Evolutionary conservation across 1,140 invertebrate genomes (phyloP), one percentile per base, ranked within the genome.

Genomic region (Maniola jurtina): DNA sequence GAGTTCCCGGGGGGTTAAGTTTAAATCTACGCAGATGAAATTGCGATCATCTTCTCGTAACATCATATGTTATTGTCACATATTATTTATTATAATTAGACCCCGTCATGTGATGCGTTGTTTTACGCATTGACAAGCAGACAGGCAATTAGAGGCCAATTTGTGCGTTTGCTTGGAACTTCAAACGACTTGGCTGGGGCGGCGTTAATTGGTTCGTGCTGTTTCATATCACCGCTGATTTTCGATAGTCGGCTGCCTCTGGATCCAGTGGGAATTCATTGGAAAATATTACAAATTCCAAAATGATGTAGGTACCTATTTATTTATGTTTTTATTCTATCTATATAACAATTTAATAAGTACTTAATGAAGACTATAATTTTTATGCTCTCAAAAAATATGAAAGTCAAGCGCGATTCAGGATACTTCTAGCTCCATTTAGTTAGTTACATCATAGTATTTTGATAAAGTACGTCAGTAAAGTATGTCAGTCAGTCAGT

Each of bases 71-170:
- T 47, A 47, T n/a, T 47, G 14, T 47, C 11, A 54, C 50, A n/a
- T 35, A 55, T 15, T 57, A 40, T n/a, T 25, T 14, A 36, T 36
- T 48, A 64, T 65, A 59, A 58, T 65, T 59, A 50, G 45, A 15
- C 57, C 52, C 56, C 40, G 52, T 64, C 35, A 45, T 36, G 66
- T 15, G 48, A 56, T 34, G 38, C 54, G 36, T 81, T 83, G 78
- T 79, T 84, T 81, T 70, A 81, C 77, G 79, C 77, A 76, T 79
- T 80, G 79, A 81, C 73, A 76, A 72, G 57, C 70, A 68, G 69
- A 70, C 67, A 74, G 69, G 71, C 79, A 80, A 84, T 80, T 80
- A 83, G 50, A 54, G 66, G 42, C 45, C 65, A 76, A 76, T 73
- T 73, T 70, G 68, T 72, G 65, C 65, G 71, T 69, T 71, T 70